Percentiles rank a stretch among this genome's conserved stretches.
phyloP scores from a whole-genome alignment of 1,140 invertebrate species.

The Adelges cooleyi region DNA sequence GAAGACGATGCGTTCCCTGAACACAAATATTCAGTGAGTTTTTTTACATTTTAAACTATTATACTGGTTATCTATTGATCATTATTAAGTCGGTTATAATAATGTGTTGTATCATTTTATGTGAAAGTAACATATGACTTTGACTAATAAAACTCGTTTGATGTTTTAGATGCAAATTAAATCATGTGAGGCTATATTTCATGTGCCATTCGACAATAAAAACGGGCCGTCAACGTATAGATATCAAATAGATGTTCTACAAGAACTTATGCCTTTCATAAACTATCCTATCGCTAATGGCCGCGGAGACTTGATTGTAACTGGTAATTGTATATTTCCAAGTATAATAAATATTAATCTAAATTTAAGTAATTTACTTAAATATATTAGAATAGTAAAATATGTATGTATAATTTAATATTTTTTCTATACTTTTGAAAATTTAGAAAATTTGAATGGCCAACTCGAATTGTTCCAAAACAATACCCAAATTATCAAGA shows the following conservation, averaged over 20 bases:
- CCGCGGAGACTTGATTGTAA: background rate
- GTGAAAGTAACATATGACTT: too few species aligned
- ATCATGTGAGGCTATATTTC: background rate
- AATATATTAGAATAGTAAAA: too few species aligned
- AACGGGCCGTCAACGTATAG: slow-evolving; percentile 2
- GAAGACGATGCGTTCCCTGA: background rate
- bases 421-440: background rate
- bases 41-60: too few species aligned
- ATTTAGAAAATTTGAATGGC: slow-evolving; percentile 14
- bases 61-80: too few species aligned
- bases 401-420: background rate
- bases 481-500: background rate
- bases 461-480: slow-evolving; percentile 10
- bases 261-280: background rate
- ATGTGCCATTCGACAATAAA: background rate
- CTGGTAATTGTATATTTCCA: background rate
- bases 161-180: background rate
- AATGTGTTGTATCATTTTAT: too few species aligned
- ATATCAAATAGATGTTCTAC: background rate
- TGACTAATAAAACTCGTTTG: too few species aligned
- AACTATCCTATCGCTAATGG: background rate
- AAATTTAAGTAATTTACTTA: too few species aligned
- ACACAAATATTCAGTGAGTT: background rate
- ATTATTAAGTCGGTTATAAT: too few species aligned
- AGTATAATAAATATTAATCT: too few species aligned